Conservation (phyloP, 2,888 invertebrate genomes). For the Drosophila cognata region DNA sequence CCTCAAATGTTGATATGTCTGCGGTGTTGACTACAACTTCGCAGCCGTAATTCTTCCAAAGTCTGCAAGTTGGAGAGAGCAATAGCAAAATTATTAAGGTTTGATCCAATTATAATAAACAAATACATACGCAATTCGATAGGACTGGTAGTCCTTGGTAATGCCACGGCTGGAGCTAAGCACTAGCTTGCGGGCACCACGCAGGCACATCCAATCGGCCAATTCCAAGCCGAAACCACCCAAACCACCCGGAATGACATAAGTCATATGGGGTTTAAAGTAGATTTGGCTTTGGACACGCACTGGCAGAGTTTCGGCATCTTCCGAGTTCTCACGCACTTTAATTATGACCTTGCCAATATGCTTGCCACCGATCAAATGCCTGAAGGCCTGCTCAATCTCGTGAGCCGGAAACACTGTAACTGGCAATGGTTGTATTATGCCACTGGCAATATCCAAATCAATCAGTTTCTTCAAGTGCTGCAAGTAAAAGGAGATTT, state of each 20-base stretch:
- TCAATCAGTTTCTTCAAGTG: conserved; percentile 86
- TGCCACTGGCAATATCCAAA: conserved; percentile 88
- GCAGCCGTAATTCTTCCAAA: conserved; percentile 90
- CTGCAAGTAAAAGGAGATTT: conserved; percentile 48
- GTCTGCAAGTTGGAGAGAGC: conserved; percentile 81
- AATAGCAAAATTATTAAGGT: background rate
- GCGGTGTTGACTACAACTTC: conserved; percentile 89
- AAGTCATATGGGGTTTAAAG: conserved; percentile 81
- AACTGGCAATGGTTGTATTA: conserved; percentile 89
- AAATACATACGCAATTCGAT: conserved; percentile 87
- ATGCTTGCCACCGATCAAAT: conserved; percentile 90
- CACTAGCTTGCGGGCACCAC: conserved; percentile 92
- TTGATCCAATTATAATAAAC: background rate
- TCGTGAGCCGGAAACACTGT: conserved; percentile 88
- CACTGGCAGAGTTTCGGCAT: conserved; percentile 76
- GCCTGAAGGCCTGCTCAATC: conserved; percentile 90
- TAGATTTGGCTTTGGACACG: conserved; percentile 76
- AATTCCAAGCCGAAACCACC: conserved; percentile 97
- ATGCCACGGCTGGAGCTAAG: conserved; percentile 93
- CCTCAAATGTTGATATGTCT: conserved; percentile 89
- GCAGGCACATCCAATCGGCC: conserved; percentile 92
- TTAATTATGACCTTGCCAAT: conserved; percentile 89
- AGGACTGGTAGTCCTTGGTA: conserved; percentile 92
- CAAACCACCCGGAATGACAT: conserved; percentile 91
- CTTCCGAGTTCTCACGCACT: conserved; percentile 75